Base-by-base conservation (phyloP, 2,797 vertebrate genomes). In the Emys orbicularis region DNA sequence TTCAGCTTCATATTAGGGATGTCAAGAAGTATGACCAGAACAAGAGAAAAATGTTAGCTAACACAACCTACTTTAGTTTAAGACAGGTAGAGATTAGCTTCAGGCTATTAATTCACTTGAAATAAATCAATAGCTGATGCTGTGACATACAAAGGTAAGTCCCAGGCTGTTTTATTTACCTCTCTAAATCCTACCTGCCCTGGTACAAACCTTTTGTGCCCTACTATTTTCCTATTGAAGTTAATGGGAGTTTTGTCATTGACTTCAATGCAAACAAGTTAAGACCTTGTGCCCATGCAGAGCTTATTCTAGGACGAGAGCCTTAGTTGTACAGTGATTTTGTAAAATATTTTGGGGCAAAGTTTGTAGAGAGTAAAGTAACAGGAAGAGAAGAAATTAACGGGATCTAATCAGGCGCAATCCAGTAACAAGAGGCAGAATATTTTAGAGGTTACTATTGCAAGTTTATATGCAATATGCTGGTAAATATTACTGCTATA, bases 1-100 rank as follows among this genome's bases (percentile, higher is more conserved):
- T 49, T 87, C 81, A 91, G 56, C 12, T 49, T 83, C 31, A n/a
- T 9, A 83, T 81, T 80, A 86, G 84, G 47, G 49, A 79, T 59
- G 79, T 47, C 7, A 89, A 89, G 79, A 95, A 91, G 59, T 18
- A 88, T 53, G 90, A 93, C 37, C 11, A 89, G 49, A 27, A n/a
- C 18, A 53, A 92, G 34, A 29, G 16, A 86, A 41, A 93, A 87
- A 84, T 3, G 8, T 53, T 44, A 88, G 13, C 18, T 95, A 72
- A 72, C 59, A 41, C 25, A 57, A 61, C 54, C 41, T 79, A 59
- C 25, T 95, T 88, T 31, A 56, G 18, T 52, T 52, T 34, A 56
- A 56, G 16, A 56, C 18, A 29, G 25, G 54, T 27, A 44, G 41
- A 57, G 19, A 15, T 81, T 54, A 54, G 79, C 25, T 52, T 2